Percentiles rank a stretch among this genome's conserved stretches.
These are phyloP conservation scores for Apis mellifera DNA, from an alignment of 1,140 invertebrate genomes.

Conservation along the genomic window Amel_HAv3.1 CM009942.2:11037501-11038000, in stretches of 20 bases:
- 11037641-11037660: neutral
- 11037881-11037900: conserved; percentile 41
- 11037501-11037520: neutral
- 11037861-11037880: conserved; percentile 55
- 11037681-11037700: conserved; percentile 18
- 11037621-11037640: too few species aligned
- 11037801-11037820: conserved; percentile 73
- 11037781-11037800: conserved; percentile 66
- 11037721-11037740: conserved; percentile 71
- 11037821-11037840: conserved; percentile 59
- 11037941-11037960: neutral
- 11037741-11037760: conserved; percentile 74
- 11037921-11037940: too few species aligned
- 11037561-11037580: neutral
- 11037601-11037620: neutral
- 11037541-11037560: neutral
- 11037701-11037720: conserved; percentile 44
- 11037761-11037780: conserved; percentile 73
- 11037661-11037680: neutral
- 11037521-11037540: neutral
- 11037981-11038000: too few species aligned
- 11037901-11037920: neutral
- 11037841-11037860: conserved; percentile 54
- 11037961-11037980: too few species aligned
- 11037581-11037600: too few species aligned